Evolutionary conservation across 1,140 invertebrate genomes (phyloP).

Genomic region (Whitmania pigra): DNA sequence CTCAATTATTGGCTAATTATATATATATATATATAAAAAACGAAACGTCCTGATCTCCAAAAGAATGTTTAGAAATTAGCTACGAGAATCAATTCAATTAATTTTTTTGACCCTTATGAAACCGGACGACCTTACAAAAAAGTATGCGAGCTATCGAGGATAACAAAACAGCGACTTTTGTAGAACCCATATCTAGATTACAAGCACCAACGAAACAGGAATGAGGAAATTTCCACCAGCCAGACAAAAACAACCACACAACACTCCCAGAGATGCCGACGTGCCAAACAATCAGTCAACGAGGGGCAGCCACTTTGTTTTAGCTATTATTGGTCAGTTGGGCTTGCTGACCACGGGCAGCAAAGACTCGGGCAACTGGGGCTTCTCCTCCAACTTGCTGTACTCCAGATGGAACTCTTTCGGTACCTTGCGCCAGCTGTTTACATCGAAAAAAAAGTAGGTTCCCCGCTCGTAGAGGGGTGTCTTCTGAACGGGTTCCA

Average conservation of each 20-base stretch:
- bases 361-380: conserved; percentile 35
- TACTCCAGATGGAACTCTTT: conserved; percentile 96
- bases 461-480: conserved; percentile 88
- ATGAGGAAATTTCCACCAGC: no score
- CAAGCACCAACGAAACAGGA: no score
- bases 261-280: neutral
- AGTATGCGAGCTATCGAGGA: no score
- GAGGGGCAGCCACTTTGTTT: conserved; percentile 1
- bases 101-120: no score
- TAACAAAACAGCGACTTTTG: no score
- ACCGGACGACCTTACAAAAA: no score
- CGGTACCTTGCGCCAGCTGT: conserved; percentile 78
- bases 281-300: neutral
- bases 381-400: conserved; percentile 84
- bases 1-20: no score
- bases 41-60: no score
- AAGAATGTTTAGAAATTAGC: no score
- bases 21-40: no score
- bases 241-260: neutral
- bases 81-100: no score
- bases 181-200: no score
- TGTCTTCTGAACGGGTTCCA: conserved; percentile 82
- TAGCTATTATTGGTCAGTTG: neutral
- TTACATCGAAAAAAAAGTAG: conserved; percentile 96
- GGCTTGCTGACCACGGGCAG: neutral